Evolutionary conservation across 2,888 invertebrate species (phyloP), one percentile per base, ranked within the genome.

Genomic region (Phalangium opilio): DNA sequence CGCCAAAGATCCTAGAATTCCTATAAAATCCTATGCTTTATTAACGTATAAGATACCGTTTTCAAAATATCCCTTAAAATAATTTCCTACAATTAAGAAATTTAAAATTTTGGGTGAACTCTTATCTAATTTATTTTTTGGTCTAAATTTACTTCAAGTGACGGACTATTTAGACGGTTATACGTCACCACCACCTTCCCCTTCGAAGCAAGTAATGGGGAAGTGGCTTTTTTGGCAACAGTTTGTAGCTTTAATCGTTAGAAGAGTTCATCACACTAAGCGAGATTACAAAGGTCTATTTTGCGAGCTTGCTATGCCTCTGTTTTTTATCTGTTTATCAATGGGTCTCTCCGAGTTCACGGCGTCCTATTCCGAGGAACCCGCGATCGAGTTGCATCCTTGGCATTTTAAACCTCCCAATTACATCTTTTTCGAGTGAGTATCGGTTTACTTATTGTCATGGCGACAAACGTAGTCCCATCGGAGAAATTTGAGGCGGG

Each of bases 291-390:
- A 73, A 59, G 71, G 71, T 19, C 65, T 73, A 49, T 63, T 73
- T 52, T 67, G 67, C 57, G 73, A 74, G 66, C 71, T 72, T 44
- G 61, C 74, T 12, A 58, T 74, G 42, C 74, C 74, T 2, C 71
- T 71, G 11, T 55, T 68, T n/a, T 72, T 75, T 60, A 69, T 75
- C 14, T 67, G 68, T 47, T 53, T 73, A 47, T 69, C 73, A 4
- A 65, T 74, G 63, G 56, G 67, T 10, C 68, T 74, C 51, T 65
- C 72, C 1, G 58, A 67, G 43, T 63, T 73, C 32, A 60, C 67
- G 41, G 72, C 72, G 3, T 63, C 67, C 15, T 59, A 66, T 14
- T 52, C 58, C 5, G 64, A 69, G 47, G 64, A 69, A 54, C 71
- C 72, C 3, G 62, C 70, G 7, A 58, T 67, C 21, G 59, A 59